Percentiles rank a stretch among this genome's conserved stretches.
Evolutionary conservation across 2,797 vertebrate species (phyloP).

Genomic region (Uromys caudimaculatus): DNA sequence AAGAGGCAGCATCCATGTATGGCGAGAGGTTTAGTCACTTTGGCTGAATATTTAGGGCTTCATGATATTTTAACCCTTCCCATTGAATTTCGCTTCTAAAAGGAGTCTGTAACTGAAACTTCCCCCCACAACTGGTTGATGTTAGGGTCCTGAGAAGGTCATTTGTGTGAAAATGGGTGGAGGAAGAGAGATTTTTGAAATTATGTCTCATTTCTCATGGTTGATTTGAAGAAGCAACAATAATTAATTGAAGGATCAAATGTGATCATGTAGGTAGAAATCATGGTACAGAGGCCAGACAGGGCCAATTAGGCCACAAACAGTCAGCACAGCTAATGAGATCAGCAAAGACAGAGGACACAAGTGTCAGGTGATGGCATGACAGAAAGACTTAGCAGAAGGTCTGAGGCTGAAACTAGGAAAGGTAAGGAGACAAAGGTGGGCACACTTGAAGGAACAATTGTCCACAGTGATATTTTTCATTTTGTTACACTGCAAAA

Average conservation of each 20-base stretch:
- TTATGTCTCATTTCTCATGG: background rate
- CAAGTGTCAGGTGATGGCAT: rapidly evolving
- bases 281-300: background rate
- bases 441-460: background rate
- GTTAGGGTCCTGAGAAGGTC: background rate
- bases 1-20: too few species aligned
- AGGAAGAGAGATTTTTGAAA: background rate
- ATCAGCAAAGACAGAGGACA: background rate
- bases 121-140: background rate
- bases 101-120: too few species aligned
- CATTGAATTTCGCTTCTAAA: background rate
- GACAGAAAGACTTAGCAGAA: background rate
- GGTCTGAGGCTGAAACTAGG: background rate
- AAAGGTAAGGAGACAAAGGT: background rate
- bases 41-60: background rate
- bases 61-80: background rate
- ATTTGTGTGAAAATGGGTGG: too few species aligned
- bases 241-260: background rate
- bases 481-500: background rate
- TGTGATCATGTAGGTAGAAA: background rate
- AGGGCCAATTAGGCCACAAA: background rate
- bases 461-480: rapidly evolving
- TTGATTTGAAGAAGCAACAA: background rate
- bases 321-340: background rate
- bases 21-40: background rate